phyloP scores from a whole-genome alignment of 92 coral and sea anemone genomes.

The Plumapathes pennacea region DNA sequence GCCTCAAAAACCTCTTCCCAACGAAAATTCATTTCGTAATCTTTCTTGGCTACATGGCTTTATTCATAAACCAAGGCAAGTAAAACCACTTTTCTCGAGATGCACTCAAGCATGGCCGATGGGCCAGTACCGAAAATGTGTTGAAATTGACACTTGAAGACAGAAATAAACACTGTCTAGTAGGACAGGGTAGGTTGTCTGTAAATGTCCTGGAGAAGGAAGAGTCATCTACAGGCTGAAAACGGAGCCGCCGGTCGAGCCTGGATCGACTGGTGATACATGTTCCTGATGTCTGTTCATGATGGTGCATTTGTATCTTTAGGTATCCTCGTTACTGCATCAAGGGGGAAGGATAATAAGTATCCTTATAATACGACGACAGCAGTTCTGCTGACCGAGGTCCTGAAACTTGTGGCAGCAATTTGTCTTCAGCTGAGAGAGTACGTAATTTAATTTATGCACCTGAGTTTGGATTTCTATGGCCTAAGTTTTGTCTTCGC shows the following conservation, averaged over 20 bases:
- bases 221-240: too few species aligned
- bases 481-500: background rate
- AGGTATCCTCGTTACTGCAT: slow-evolving; percentile 94
- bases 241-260: too few species aligned
- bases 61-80: slow-evolving; percentile 93
- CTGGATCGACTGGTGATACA: too few species aligned
- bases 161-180: too few species aligned
- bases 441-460: slow-evolving; percentile 50
- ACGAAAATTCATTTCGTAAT: slow-evolving; percentile 79
- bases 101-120: too few species aligned
- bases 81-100: too few species aligned
- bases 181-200: too few species aligned
- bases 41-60: slow-evolving; percentile 84
- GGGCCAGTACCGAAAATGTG: too few species aligned
- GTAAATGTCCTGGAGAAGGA: too few species aligned
- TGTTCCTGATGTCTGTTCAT: too few species aligned
- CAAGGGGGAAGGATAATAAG: slow-evolving; percentile 67
- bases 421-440: slow-evolving; percentile 74
- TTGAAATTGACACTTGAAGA: too few species aligned
- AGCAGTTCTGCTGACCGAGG: slow-evolving; percentile 84
- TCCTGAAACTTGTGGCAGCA: slow-evolving; percentile 75
- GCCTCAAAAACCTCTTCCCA: slow-evolving; percentile 88
- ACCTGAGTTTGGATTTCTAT: background rate
- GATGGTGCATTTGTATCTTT: slow-evolving; percentile 9
- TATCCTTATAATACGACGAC: slow-evolving; percentile 89